These are phyloP conservation scores for Tetanocera ferruginea DNA, from an alignment of 2,888 invertebrate genomes.

Conservation along the genomic window DNA sequence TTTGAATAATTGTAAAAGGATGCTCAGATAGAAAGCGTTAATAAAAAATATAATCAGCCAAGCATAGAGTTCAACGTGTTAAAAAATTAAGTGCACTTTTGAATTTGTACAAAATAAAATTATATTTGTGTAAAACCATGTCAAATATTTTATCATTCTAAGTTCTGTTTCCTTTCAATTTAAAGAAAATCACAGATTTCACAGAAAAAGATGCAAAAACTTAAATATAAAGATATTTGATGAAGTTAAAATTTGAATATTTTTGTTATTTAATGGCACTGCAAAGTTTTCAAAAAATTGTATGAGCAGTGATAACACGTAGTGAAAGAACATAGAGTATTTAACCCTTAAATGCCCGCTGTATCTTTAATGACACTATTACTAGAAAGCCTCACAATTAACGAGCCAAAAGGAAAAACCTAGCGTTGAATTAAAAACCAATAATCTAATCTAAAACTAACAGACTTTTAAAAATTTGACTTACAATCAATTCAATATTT, in stretches of 20 bases:
- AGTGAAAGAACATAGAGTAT: too few relatives aligned
- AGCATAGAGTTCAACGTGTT: conserved; percentile 29
- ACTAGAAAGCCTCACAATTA: too few relatives aligned
- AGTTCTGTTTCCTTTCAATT: not conserved
- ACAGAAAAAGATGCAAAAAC: not conserved
- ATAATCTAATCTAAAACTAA: too few relatives aligned
- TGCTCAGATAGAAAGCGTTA: conserved; percentile 22
- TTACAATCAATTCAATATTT: too few relatives aligned
- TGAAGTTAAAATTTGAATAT: not conserved
- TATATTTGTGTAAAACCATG: not conserved
- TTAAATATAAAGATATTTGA: not conserved
- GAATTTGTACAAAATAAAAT: not conserved
- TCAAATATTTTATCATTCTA: conserved; percentile 23
- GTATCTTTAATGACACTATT: too few relatives aligned
- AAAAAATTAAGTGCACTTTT: conserved; percentile 9
- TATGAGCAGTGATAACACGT: too few relatives aligned
- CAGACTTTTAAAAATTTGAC: too few relatives aligned
- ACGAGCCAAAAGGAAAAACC: too few relatives aligned
- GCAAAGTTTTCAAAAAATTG: too few relatives aligned
- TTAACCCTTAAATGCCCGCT: too few relatives aligned
- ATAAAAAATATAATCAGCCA: conserved; percentile 22
- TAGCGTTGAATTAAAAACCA: too few relatives aligned
- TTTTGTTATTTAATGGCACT: not conserved
- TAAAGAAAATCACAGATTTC: too few relatives aligned
- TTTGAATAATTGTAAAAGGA: conserved; percentile 48